These are phyloP conservation scores for Chinchilla lanigera DNA, from an alignment of 2,113 vertebrate species.

Conservation along the genomic window DNA sequence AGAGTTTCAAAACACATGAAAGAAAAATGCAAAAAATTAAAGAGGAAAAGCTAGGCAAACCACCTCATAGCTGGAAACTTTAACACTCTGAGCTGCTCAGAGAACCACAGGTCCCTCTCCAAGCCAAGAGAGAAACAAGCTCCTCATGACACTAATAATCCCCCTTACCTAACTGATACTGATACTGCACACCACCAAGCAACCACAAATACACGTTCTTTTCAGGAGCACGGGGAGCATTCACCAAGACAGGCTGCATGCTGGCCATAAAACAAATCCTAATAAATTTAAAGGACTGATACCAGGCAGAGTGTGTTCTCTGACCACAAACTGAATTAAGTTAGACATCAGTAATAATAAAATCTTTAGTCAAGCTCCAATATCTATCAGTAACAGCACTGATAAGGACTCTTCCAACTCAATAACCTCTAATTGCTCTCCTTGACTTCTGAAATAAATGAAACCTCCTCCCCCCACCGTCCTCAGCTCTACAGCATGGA, in stretches of 20 bases:
- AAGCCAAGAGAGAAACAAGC: not conserved
- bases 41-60: not conserved
- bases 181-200: not conserved
- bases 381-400: not conserved
- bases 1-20: not conserved
- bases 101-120: too few relatives aligned
- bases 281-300: not conserved
- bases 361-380: not conserved
- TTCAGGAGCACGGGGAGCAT: not conserved
- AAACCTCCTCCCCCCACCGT: not conserved
- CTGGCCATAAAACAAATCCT: not conserved
- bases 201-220: not conserved
- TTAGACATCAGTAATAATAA: conserved; percentile 18
- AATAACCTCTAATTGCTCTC: not conserved
- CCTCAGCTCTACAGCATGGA: not conserved
- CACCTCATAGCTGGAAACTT: not conserved
- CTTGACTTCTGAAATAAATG: not conserved
- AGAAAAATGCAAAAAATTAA: not conserved
- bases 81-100: not conserved
- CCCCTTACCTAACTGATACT: not conserved
- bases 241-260: not conserved
- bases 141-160: not conserved
- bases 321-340: not conserved
- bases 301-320: not conserved
- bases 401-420: not conserved